Evolutionary conservation across 2,113 vertebrate species (phyloP), one percentile per base, ranked within the genome.

Genomic region (Monopterus albus): DNA sequence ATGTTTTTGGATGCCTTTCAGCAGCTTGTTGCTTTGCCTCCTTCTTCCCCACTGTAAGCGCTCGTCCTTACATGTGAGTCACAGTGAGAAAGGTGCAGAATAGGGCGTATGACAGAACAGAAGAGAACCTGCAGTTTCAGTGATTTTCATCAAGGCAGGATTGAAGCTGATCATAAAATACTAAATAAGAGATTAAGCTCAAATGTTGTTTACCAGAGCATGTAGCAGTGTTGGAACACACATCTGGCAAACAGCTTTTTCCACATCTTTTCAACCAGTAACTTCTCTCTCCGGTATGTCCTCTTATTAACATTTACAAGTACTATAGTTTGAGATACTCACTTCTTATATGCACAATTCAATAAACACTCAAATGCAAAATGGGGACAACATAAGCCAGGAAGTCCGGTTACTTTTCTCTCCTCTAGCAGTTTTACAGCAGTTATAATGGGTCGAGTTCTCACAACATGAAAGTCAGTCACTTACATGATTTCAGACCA

Each of bases 241-340:
- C 86, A 88, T 89, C 88, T 88, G 87, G 87, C 69, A 53, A 79
- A 74, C 84, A 86, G 74, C 75, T 88, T 81, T 57, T 25, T 68
- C 43, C 51, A 25, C 62, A 35, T 52, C 45, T 33, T 56, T 33
- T 28, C 40, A 56, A 47, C 45, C 11, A 26, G n/a, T 5, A 2
- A 49, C 33, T 57, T 29, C 36, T 75, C 43, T 71, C 56, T 64
- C n/a, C 9, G 35, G 23, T n/a, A n/a, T n/a, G 26, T 76, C 35
- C 13, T 20, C 47, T 9, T 3, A 18, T 31, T 78, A 17, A 7
- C 23, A 25, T 56, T 33, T 58, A 12, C 26, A 52, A 20, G 64
- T 14, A 33, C 26, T 25, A 11, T 29, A 47, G 25, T 11, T 66
- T 50, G 21, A 40, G 49, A 14, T 38, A n/a, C n/a, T n/a, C n/a